Conservation (phyloP, 2,113 vertebrate genomes). For the Istiophorus platypterus region DNA sequence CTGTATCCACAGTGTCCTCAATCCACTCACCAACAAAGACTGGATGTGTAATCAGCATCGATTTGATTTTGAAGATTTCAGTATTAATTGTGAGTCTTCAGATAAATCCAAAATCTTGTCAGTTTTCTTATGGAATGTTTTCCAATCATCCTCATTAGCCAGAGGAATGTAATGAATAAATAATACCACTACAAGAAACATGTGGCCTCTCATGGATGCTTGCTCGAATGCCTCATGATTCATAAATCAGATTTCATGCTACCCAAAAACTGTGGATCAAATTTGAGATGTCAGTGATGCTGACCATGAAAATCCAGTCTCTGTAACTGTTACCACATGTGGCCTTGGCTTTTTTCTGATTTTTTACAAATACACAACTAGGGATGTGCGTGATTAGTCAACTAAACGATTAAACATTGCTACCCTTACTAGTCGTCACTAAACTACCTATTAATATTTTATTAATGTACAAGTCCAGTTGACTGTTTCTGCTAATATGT, state of each 20-base stretch:
- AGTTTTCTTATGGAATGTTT: neutral
- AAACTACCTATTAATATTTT: no score
- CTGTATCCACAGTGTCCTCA: neutral
- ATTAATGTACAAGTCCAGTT: no score
- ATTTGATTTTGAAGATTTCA: neutral
- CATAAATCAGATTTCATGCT: slow-evolving; percentile 2
- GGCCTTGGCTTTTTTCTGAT: no score
- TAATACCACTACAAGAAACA: neutral
- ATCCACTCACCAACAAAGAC: neutral
- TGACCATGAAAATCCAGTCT: neutral
- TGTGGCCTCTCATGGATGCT: neutral
- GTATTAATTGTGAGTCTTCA: neutral
- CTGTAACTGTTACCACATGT: neutral
- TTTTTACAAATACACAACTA: no score
- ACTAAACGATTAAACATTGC: no score
- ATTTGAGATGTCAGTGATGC: no score
- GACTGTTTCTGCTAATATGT: no score
- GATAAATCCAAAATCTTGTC: neutral
- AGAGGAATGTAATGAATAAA: neutral
- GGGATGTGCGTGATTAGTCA: no score
- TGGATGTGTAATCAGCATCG: neutral
- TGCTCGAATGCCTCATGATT: neutral
- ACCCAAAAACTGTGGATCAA: neutral
- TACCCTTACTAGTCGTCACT: no score
- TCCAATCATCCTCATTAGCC: neutral